These are phyloP conservation scores for Anguilla pacifica DNA, from an alignment of 2,797 vertebrate species.

Conservation along the genomic window DNA sequence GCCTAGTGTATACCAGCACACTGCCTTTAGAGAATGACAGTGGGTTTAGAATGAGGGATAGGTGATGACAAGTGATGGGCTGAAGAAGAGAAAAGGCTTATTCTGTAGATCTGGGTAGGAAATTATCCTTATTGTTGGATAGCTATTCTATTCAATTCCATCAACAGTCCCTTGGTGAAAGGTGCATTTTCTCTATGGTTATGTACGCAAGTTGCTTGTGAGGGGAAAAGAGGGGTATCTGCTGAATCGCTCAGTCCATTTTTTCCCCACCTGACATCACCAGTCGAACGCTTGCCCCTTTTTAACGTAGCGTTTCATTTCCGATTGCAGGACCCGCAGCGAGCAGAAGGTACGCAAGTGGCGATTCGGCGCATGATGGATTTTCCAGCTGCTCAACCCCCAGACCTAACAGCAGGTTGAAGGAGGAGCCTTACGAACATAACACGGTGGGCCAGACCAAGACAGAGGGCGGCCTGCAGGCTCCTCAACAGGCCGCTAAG, in stretches of 20 bases:
- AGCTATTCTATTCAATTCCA: not conserved
- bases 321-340: conserved; percentile 59
- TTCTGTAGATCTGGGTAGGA: not conserved
- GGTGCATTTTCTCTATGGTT: not conserved
- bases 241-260: conserved; percentile 28
- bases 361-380: conserved; percentile 57
- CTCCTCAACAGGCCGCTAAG: conserved; percentile 57
- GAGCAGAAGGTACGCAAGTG: conserved; percentile 57
- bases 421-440: conserved; percentile 72
- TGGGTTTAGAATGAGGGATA: not conserved
- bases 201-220: not conserved
- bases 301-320: conserved; percentile 31
- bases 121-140: not conserved
- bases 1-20: not conserved
- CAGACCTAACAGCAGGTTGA: conserved; percentile 66
- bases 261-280: conserved; percentile 27
- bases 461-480: conserved; percentile 54
- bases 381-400: conserved; percentile 64
- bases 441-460: conserved; percentile 57
- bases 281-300: not conserved
- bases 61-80: not conserved
- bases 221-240: conserved; percentile 10
- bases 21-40: not conserved
- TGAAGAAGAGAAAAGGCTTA: not conserved
- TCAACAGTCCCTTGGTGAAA: not conserved